phyloP scores from a whole-genome alignment of 2,113 vertebrate species.

The Micronycteris hirsuta region DNA sequence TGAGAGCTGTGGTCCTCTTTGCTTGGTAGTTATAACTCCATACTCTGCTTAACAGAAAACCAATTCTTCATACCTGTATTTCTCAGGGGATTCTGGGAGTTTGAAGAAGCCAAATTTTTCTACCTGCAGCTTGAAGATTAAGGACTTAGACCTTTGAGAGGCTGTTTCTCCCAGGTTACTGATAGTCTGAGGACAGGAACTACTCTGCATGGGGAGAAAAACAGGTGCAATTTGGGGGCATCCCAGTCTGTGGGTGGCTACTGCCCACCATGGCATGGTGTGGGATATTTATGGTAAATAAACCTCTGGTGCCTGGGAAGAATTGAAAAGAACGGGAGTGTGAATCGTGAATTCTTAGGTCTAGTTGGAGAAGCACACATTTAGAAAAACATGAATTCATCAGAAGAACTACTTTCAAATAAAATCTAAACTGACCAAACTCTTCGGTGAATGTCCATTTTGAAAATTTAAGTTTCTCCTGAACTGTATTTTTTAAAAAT shows the following conservation, averaged over 20 bases:
- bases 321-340: not conserved
- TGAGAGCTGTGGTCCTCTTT: not conserved
- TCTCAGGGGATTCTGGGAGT: conserved; percentile 34
- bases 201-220: not conserved
- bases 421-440: not conserved
- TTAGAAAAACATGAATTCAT: not conserved
- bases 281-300: not conserved
- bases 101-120: conserved; percentile 36
- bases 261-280: not conserved
- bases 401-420: not conserved
- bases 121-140: conserved; percentile 66
- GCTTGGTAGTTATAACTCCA: not conserved
- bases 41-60: not conserved
- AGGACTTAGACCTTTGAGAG: conserved; percentile 29
- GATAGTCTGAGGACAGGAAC: not conserved
- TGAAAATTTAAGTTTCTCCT: not conserved
- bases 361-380: not conserved
- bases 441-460: not conserved
- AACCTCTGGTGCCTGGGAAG: not conserved
- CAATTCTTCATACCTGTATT: not conserved
- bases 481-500: not conserved
- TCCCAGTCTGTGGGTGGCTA: not conserved
- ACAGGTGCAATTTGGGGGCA: not conserved
- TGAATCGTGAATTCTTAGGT: not conserved
- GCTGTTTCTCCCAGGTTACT: not conserved